Base-by-base conservation (phyloP, 30 jellyfish, hydroid and myxozoan genomes). In the Nemopilema nomurai region DNA sequence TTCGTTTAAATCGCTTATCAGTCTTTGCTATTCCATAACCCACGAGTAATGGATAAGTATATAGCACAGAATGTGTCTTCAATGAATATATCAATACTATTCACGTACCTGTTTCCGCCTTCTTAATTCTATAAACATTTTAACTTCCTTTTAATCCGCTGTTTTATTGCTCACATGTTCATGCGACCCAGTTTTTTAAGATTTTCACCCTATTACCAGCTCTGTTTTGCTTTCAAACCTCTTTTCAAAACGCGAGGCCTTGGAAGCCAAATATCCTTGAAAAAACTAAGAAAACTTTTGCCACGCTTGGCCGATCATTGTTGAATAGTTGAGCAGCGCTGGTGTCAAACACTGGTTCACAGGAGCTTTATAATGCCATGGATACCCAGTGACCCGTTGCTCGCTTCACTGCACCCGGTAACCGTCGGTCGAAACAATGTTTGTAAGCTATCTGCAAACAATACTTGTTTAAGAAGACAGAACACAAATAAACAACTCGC, bases 301-400 rank as follows among this genome's bases (percentile, higher is more conserved):
- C 49, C 6, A 31, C 82, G 82, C 82, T 71, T 71, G 67, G 51
- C 25, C 67, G 25, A 29, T 71, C 19, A 25, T 27, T 25, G 13
- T 6, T 41, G 57, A 41, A 41, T 41, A 41, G 57, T 13, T 41
- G 62, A 77, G 87, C 63, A 32, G 28, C 28, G 57, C 57, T 65
- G 77, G 77, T 62, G 74, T 62, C 87, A 50, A 19, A 52, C 76
- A 62, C 67, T 17, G 28, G 62, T 29, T 23, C 25, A n/a, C 62
- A 16, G 68, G 63, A 74, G 68, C 87, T 26, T 77, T 67, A 20
- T 6, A 57, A 62, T 32, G 75, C 74, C 74, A 66, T 83, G 91
- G 29, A 18, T 41, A 66, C 74, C 71, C 91, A 83, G 4, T 83
- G 91, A 83, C 91, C 91, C 52, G 64, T 51, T 71, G 19, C 66